Conservation (phyloP, 2,888 invertebrate genomes). For the Carpatolechia fugitivella region DNA sequence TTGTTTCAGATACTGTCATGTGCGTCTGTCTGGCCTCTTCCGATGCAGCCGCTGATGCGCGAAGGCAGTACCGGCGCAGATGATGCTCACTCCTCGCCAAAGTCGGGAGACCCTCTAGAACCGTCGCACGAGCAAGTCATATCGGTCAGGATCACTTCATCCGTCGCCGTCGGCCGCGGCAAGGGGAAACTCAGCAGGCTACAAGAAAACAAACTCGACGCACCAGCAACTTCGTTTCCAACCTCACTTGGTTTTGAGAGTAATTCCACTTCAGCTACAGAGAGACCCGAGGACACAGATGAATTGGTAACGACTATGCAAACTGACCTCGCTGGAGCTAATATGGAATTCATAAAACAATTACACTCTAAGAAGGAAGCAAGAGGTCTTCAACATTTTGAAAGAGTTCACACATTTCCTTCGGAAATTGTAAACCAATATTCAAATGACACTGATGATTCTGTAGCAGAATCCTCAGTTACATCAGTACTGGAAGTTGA, state of each 20-base stretch:
- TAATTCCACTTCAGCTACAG: slow-evolving; percentile 28
- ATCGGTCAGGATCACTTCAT: slow-evolving; percentile 80
- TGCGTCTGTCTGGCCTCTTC: slow-evolving; percentile 45
- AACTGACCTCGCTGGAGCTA: slow-evolving; percentile 64
- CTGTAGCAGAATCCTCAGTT: slow-evolving; percentile 54
- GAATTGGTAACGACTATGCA: slow-evolving; percentile 46
- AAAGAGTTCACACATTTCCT: slow-evolving; percentile 65
- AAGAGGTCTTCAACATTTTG: slow-evolving; percentile 45
- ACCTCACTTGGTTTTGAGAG: slow-evolving; percentile 34
- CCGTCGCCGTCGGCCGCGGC: slow-evolving; percentile 78
- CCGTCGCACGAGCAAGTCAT: slow-evolving; percentile 65
- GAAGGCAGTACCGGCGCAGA: slow-evolving; percentile 20
- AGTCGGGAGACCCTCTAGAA: slow-evolving; percentile 34
- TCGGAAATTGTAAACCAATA: slow-evolving; percentile 71
- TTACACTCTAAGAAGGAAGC: slow-evolving; percentile 63
- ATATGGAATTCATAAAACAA: slow-evolving; percentile 72
- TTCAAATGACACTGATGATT: slow-evolving; percentile 45
- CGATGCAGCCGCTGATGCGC: slow-evolving; percentile 35
- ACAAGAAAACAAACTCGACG: slow-evolving; percentile 23
- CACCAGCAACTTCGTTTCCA: slow-evolving; percentile 20
- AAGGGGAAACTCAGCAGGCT: slow-evolving; percentile 36
- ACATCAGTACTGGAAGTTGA: slow-evolving; percentile 38
- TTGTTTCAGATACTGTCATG: slow-evolving; percentile 60
- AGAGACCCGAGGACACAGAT: slow-evolving; percentile 24
- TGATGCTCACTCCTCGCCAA: slow-evolving; percentile 43